Evolutionary conservation across 1,140 invertebrate species (phyloP), one percentile per base, ranked within the genome.

Genomic region (Myzus persicae): DNA sequence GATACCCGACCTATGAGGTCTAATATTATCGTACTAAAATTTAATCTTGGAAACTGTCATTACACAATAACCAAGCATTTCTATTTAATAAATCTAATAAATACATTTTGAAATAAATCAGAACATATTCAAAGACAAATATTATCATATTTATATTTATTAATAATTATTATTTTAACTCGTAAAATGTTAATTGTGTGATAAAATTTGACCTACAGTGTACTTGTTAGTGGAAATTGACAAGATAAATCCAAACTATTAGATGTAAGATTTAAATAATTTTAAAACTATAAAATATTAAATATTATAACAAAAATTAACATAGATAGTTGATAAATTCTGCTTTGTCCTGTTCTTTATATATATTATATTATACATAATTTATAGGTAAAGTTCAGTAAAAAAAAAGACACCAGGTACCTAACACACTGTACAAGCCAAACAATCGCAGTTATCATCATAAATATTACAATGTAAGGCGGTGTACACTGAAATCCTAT

Each of bases 91-190:
- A 88, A 88, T 88, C 42, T 48, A 48, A 46, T 84, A 84, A 31
- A 84, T 88, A 88, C 31, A 24, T 48, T 88, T 88, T 88, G 6
- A 88, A 87, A 76, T 76, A 76, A 88, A 46, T 88, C 85, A 88
- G 14, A 48, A 85, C 38, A 8, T 88, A 88, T 88, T 87, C 44
- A 87, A n/a, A 87, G 85, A n/a, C 31, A 87, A 87, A 87, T 87
- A 46, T 87, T 42, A 46, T 46, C 38, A 87, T 87, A 46, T 87
- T n/a, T 36, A 18, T 87, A 87, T 87, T 44, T 87, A 87, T 87
- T 87, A 48, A 88, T 88, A 88, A 46, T 88, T 88, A 88, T 88
- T 85, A 87, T 87, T 44, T 88, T 88, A 88, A 11, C 44, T 46
- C 20, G 44, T 88, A 88, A 46, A n/a, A 46, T 48, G n/a, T 88